Evolutionary conservation across 2,888 invertebrate genomes (phyloP), one percentile per base, ranked within the genome.

Genomic region (Tetragonisca angustula): DNA sequence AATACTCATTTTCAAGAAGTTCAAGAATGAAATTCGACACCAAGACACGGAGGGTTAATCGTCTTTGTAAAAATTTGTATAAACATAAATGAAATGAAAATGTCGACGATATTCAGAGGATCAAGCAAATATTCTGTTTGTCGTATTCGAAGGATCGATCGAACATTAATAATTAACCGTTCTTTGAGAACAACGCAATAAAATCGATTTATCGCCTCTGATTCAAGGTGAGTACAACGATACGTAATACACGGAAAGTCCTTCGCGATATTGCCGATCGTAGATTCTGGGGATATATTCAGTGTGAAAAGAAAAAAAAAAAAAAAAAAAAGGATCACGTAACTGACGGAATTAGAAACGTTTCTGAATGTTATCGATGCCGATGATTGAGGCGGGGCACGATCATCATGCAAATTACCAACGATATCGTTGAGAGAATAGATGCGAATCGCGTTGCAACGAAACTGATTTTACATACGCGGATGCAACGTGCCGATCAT

Each of bases 161-260:
- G 27, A 15, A 70, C 65, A 13, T 3, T 70, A 27, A 24, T 70
- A 27, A 24, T 83, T 61, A 43, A 43, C 43, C 9, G 43, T 32
- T 19, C 43, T 71, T 24, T 21, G 15, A 56, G 15, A 65, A 65
- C 21, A 64, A 15, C 49, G 74, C 65, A 27, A 52, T 79, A 85
- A 81, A 83, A 72, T 82, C 62, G 62, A 79, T 82, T 71, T 62
- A 77, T 68, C 65, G 68, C 19, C 9, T 15, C 56, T 21, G 17
- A 43, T 75, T 80, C 86, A 88, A 84, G 86, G 85, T 75, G 74
- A 86, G 52, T 64, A 54, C n/a, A 54, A 56, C 27, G 24, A 73
- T 65, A 79, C 76, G 74, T 88, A 86, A 88, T 49, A 75, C 50
- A 56, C 82, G 84, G 84, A 69, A 86, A 88, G 68, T 83, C 84